These are phyloP conservation scores for Nasonia giraulti DNA, from an alignment of 1,140 invertebrate genomes.

Conservation along the genomic window DNA sequence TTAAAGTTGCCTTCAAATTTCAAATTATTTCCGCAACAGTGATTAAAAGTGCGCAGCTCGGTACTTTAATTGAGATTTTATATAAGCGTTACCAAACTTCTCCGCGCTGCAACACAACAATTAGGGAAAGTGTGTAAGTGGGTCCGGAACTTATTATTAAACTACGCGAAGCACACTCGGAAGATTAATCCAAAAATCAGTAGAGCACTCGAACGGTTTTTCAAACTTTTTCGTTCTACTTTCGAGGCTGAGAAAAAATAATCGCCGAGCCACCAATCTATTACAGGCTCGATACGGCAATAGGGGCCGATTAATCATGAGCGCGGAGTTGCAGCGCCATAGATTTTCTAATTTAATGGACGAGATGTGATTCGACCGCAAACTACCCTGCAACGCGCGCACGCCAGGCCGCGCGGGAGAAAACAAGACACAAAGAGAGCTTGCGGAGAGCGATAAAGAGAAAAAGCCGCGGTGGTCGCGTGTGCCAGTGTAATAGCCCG, in stretches of 20 bases:
- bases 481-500: not conserved
- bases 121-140: conserved; percentile 4
- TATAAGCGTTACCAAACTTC: conserved; percentile 13
- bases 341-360: conserved; percentile 12
- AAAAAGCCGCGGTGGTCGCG: not conserved
- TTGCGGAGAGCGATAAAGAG: not conserved
- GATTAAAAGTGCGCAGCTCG: not conserved
- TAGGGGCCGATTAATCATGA: not conserved
- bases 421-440: not conserved
- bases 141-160: not conserved
- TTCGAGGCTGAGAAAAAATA: not conserved
- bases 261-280: not conserved
- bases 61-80: not conserved
- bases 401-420: not conserved
- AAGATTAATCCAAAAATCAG: not conserved
- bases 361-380: conserved; percentile 3
- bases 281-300: not conserved
- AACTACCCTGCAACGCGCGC: not conserved
- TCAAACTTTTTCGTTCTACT: not conserved
- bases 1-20: not conserved
- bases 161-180: not conserved
- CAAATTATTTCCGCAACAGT: not conserved
- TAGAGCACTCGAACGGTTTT: not conserved
- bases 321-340: not conserved
- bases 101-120: not conserved